Base-by-base conservation (phyloP, 2,113 vertebrate genomes). In the Thomomys bottae region DNA sequence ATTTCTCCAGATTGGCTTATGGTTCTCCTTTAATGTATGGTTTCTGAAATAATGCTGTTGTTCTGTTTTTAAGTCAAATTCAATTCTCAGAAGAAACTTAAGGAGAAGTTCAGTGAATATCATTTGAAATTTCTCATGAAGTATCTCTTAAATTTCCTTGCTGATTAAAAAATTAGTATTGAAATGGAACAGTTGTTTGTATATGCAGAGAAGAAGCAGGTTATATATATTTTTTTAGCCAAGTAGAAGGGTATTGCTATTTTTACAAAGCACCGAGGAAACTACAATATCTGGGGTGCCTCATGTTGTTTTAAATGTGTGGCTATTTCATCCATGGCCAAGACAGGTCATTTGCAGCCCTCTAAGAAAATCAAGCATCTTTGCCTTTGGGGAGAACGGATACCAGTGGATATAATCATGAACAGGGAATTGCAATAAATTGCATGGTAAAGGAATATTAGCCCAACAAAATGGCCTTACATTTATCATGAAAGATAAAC, bases 301-400 rank as follows among this genome's bases (percentile, higher is more conserved):
- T 84, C 6, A 32, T 34, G 24, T 88, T 90, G 36, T 94, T 94
- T 92, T 86, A 88, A 83, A 78, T 61, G 28, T 75, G n/a, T 24
- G 81, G 20, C 34, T 83, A 28, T 77, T 84, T 87, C 73, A 36
- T 76, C 36, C 26, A 18, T 71, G 49, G 54, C 67, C 66, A 88
- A 83, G 66, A 81, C 20, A 83, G 9, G 18, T 10, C 30, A 36
- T 82, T 1, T 71, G 54, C 12, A 59, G 9, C 11, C 90, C 34
- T 85, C 49, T 86, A 59, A 93, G 36, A 79, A 88, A 88, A 90
- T 3, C 5, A 64, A 75, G 7, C 5, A 32, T 68, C 18, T 84
- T 49, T 54, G 4, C 57, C 24, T 49, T 80, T 49, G 64, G 71
- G 36, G n/a, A 73, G 7, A 85, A 88, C 24, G 68, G 23, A 28